phyloP scores from a whole-genome alignment of 1,140 invertebrate genomes.

The Vanessa atalanta region DNA sequence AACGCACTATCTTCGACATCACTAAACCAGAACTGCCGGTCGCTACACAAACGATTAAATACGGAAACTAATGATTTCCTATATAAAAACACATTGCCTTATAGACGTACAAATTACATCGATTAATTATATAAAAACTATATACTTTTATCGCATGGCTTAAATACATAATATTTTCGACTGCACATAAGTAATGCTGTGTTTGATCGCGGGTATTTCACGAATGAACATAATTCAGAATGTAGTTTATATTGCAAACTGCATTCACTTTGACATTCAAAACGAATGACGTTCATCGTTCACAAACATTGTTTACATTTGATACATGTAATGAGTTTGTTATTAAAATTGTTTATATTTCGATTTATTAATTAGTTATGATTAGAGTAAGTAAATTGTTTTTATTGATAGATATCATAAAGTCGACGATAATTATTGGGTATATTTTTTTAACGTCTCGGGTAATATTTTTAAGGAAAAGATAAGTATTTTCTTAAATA shows the following conservation, averaged over 20 bases:
- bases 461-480: too few species aligned
- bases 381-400: background rate
- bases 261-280: background rate
- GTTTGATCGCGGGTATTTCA: background rate
- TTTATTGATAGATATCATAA: too few species aligned
- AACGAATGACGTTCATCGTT: background rate
- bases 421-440: too few species aligned
- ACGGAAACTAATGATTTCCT: slow-evolving; percentile 25
- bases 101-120: background rate
- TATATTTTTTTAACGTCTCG: too few species aligned
- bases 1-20: slow-evolving; percentile 1
- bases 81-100: slow-evolving; percentile 18
- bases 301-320: background rate
- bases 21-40: slow-evolving; percentile 6
- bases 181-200: too few species aligned
- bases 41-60: background rate
- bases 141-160: background rate
- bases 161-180: too few species aligned
- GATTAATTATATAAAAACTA: background rate
- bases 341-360: slow-evolving; percentile 1
- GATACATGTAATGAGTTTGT: background rate
- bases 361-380: background rate
- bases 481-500: too few species aligned
- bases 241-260: background rate
- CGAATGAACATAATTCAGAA: background rate